These are phyloP conservation scores for Escarpia spicata DNA, from an alignment of 2,888 invertebrate species.

Conservation along the genomic window DNA sequence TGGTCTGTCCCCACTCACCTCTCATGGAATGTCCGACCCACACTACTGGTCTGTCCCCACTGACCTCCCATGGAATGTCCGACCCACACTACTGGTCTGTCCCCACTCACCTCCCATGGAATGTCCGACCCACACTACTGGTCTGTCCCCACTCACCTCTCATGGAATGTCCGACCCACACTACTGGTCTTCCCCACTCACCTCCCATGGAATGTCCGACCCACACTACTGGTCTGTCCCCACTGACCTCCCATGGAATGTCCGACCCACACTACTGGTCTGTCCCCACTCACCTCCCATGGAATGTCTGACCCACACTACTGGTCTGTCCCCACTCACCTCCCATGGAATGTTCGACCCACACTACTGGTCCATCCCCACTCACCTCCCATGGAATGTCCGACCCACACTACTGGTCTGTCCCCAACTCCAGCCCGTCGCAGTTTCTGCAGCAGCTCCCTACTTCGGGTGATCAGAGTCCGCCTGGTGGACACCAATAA, in stretches of 20 bases:
- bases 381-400: constrained; percentile 90
- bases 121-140: too few species aligned
- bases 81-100: constrained; percentile 87
- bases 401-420: constrained; percentile 87
- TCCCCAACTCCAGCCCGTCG: constrained; percentile 81
- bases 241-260: constrained; percentile 59
- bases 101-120: constrained; percentile 78
- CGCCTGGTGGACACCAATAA: constrained; percentile 44
- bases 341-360: constrained; percentile 95
- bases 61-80: constrained; percentile 60
- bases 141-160: too few species aligned
- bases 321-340: constrained; percentile 77
- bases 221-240: constrained; percentile 86
- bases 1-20: too few species aligned
- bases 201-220: constrained; percentile 76
- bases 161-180: constrained; percentile 77
- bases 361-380: constrained; percentile 81
- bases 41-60: constrained; percentile 49
- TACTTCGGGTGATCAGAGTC: constrained; percentile 49
- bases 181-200: constrained; percentile 79
- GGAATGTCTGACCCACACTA: constrained; percentile 91
- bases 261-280: not conserved
- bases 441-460: constrained; percentile 71
- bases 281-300: constrained; percentile 78
- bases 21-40: too few species aligned